Evolutionary conservation across 2,888 invertebrate species (phyloP), one percentile per base, ranked within the genome.

Genomic region (Dendrolimus houi): DNA sequence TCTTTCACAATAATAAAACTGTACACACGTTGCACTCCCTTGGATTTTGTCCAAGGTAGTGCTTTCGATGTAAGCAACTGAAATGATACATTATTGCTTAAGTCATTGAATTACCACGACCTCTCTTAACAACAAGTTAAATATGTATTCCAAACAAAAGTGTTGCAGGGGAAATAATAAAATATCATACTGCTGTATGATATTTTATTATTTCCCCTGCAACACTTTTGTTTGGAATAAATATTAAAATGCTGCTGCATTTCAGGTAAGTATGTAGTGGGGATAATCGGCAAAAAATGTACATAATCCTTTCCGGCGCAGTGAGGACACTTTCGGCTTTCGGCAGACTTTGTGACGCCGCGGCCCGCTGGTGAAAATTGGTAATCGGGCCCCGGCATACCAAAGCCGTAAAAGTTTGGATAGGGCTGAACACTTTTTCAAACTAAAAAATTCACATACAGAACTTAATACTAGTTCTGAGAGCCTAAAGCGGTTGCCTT

Each of bases 331-430:
- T 66, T 66, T 68, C 70, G 74, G 78, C 77, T 81, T 81, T 84
- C 79, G 81, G 79, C 75, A 88, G 88, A 90, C 88, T 87, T 86
- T 85, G 86, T 82, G 89, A 78, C 89, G 88, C 85, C 84, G 78
- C 71, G 69, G 63, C 60, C 60, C 59, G 63, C 61, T 68, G 73
- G 67, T 71, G 80, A 79, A 81, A 47, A 83, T 83, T 83, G 81
- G 76, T 82, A 81, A 85, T 80, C 77, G 81, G 68, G 74, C 69
- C 76, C 76, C 81, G 73, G 77, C 64, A 65, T 64, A 64, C 68
- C 69, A 71, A 77, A 76, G 72, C 68, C 63, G 65, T 71, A 74
- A 75, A 77, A 75, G 77, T 79, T 71, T 56, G 52, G 55, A 12
- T 74, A 87, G 87, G 88, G 88, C 54, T 87, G 83, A 29, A 29